Evolutionary conservation across 2,797 vertebrate genomes (phyloP), one percentile per base, ranked within the genome.

Genomic region (Lacerta viridis): DNA sequence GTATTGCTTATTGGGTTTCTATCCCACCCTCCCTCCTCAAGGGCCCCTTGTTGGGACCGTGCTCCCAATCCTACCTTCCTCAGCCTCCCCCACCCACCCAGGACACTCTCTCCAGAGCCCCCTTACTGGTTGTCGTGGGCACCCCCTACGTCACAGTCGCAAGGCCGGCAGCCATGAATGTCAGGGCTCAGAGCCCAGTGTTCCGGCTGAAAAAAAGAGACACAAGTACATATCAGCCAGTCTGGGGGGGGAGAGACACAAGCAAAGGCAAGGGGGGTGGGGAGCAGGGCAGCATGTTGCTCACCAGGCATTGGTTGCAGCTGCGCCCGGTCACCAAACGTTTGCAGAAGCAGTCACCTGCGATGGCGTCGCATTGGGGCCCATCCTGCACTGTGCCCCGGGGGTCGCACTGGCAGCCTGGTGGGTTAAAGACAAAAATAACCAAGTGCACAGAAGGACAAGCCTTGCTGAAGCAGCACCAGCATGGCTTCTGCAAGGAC

Each of bases 151-250:
- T 99, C 98, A 27, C 98, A 99, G 93, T 97, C 96, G 7, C 98
- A 99, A 25, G 97, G 92, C 91, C 97, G 95, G 96, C 98, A 99
- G 90, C 98, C 98, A 0, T 93, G 93, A 83, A 97, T 39, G 83
- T 98, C 98, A 4, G 97, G 96, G 91, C 98, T 98, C 90, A 99
- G 97, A 59, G 98, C 98, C 98, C 98, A 99, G 96, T 98, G 98
- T 93, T 98, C 97, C 0, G 97, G 96, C 98, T 99, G 68, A 39
- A 64, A 77, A 77, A 76, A 82, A 85, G 33, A 20, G 69, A 74
- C 61, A 39, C 13, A 74, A 80, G 15, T 1, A 5, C 2, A 25
- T 9, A 3, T 86, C 41, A 68, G 43, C 2, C 39, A 50, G 11
- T 50, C 46, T 1, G 23, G 17, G 33, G n/a, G n/a, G 17, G 8